Evolutionary conservation across 64 coral and sea anemone genomes (phyloP).

Genomic region (Porites australiensis): DNA sequence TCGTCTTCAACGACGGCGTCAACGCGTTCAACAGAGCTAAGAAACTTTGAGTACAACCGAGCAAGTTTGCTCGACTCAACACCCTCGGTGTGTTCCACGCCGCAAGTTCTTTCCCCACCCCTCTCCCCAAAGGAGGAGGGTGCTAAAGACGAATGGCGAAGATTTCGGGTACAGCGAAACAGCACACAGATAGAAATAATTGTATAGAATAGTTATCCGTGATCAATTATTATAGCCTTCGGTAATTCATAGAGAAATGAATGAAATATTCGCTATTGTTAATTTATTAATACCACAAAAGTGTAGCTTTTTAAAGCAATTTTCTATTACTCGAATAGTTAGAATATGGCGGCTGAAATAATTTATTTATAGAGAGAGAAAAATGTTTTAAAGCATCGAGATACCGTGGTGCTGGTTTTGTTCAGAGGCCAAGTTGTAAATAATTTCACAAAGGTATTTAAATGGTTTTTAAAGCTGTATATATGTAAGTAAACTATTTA

Average conservation of each 20-base stretch:
- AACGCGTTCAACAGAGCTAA: conserved; percentile 89
- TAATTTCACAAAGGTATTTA: conserved; percentile 44
- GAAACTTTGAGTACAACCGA: conserved; percentile 94
- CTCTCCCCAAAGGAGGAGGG: conserved; percentile 92
- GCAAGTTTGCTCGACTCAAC: conserved; percentile 87
- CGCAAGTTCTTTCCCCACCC: conserved; percentile 85
- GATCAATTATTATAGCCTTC: conserved; percentile 47
- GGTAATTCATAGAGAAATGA: conserved; percentile 23
- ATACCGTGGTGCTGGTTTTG: conserved; percentile 13
- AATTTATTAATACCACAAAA: conserved; percentile 49
- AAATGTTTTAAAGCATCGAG: conserved; percentile 30
- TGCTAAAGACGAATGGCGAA: conserved; percentile 92
- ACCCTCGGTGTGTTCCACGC: conserved; percentile 79
- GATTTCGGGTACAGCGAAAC: conserved; percentile 91
- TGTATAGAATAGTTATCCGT: conserved; percentile 79
- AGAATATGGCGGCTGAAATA: conserved; percentile 42
- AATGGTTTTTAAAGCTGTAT: conserved; percentile 76
- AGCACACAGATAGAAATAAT: conserved; percentile 97
- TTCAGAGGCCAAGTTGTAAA: conserved; percentile 43
- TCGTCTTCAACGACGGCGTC: conserved; percentile 68
- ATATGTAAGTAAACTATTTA: conserved; percentile 76
- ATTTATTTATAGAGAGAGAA: conserved; percentile 27
- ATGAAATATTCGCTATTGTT: conserved; percentile 7
- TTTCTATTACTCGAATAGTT: conserved; percentile 44
- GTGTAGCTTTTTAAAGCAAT: conserved; percentile 48